Base-by-base conservation (phyloP, 2,113 vertebrate genomes). In the Dendropsophus ebraccatus region DNA sequence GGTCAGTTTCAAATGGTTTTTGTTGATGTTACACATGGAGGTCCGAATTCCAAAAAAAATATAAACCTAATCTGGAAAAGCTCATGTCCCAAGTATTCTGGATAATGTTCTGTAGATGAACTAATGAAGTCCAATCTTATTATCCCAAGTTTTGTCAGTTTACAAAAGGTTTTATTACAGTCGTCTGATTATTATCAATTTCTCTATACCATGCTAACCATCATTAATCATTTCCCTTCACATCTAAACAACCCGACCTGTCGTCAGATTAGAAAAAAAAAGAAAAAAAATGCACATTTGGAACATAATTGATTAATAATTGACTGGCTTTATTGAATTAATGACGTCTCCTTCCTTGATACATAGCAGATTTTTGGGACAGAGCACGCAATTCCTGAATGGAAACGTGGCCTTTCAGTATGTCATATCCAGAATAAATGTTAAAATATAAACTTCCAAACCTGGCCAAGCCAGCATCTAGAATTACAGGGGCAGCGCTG, bases 371-470 rank as follows among this genome's bases (percentile, higher is more conserved):
- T 82, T 82, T 80, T 69, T 69, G 62, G 25, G 70, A 52, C 65
- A 37, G 54, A 89, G 87, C 87, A 88, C 54, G 77, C n/a, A 86
- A 88, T 90, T 89, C 88, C 89, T 84, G 87, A 86, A 82, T 82
- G 87, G 73, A 88, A 87, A 89, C 84, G 84, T 58, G 85, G 1
- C 3, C 85, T 75, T 80, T 87, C 67, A 82, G 49, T 88, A 90
- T 84, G 87, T 89, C 85, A 87, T 88, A 88, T 84, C 17, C 83
- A 89, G 77, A 85, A 85, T 85, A 81, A 76, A 73, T 62, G 62
- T 80, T 62, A 75, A 87, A 77, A 88, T 91, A 74, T 90, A 75
- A 87, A 86, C 45, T 82, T 81, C n/a, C 72, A 83, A 88, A 88
- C 62, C 65, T 82, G 90, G 62, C 78, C 83, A 88, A 86, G 76